These are phyloP conservation scores for Melanostoma mellinum DNA, from an alignment of 2,888 invertebrate genomes.

Conservation along the genomic window DNA sequence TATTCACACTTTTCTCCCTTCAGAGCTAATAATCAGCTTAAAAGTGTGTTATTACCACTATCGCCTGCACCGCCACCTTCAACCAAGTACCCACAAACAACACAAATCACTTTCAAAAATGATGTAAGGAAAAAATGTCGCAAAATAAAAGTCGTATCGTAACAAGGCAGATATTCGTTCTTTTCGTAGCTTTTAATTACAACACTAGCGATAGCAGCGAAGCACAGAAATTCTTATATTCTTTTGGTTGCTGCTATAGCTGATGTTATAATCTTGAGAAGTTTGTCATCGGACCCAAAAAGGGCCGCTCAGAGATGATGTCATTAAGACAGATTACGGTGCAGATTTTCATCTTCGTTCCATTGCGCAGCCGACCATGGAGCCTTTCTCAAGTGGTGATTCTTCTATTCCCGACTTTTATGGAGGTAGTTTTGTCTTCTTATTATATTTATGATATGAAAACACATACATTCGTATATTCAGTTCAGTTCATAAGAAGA, in stretches of 20 bases:
- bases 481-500: neutral
- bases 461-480: no score
- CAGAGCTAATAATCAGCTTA: constrained; percentile 63
- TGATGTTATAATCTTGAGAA: constrained; percentile 39
- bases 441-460: neutral
- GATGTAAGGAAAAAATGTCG: constrained; percentile 30
- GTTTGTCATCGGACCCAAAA: constrained; percentile 57
- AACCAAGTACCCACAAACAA: neutral
- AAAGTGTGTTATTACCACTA: constrained; percentile 25
- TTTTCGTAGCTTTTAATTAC: constrained; percentile 55
- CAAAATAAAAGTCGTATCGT: constrained; percentile 35
- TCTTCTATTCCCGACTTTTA: neutral
- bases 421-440: constrained; percentile 7
- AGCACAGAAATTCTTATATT: neutral
- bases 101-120: constrained; percentile 23
- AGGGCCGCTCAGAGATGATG: constrained; percentile 48
- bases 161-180: constrained; percentile 23
- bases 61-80: neutral
- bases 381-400: constrained; percentile 14
- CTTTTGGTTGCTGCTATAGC: neutral
- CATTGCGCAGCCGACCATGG: constrained; percentile 19
- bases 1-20: constrained; percentile 33
- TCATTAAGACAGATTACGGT: constrained; percentile 70
- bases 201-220: constrained; percentile 31
- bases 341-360: constrained; percentile 45